Evolutionary conservation across 2,113 vertebrate genomes (phyloP), one percentile per base, ranked within the genome.

Genomic region (Phoxinus phoxinus): DNA sequence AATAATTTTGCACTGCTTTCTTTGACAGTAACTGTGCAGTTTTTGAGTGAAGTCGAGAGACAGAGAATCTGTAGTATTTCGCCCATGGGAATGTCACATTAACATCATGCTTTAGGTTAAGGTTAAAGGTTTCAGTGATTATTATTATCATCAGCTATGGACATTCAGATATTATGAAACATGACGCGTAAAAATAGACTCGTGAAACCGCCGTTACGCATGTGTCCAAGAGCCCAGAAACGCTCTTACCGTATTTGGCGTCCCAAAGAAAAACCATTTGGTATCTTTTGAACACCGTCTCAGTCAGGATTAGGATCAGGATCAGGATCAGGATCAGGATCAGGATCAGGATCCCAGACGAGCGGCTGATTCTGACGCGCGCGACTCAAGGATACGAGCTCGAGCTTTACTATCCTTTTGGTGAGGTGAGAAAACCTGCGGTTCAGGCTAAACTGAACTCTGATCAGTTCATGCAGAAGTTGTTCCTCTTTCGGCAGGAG

Each of bases 241-340:
- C 23, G 12, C 10, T 69, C 87, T 37, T 90, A 95, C 95, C 95
- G 95, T 95, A 95, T 93, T 95, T 95, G 6, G 94, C 91, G 92
- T 95, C 95, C 95, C 95, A 95, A 86, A 94, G 94, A 91, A 95
- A 95, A 90, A 95, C 95, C 95, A 95, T 95, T 86, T 93, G 91
- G 91, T 90, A 92, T 90, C 78, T 88, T 85, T 78, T 44, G 80
- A 85, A 78, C 37, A 32, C 65, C 71, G 84, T 72, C 23, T 56
- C 46, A 25, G 23, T 56, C 48, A 23, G 65, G 63, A 37, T 83
- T 2, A n/a, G 30, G 79, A 48, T 46, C 78, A 4, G 46, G 46
- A 48, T 48, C 80, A 53, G 44, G 48, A 41, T 83, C 3, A n/a
- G 30, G 79, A 32, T 46, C 79, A n/a, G n/a, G n/a, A n/a, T 41